These are phyloP conservation scores for Euschistus heros DNA, from an alignment of 1,140 invertebrate genomes.

Conservation along the genomic window DNA sequence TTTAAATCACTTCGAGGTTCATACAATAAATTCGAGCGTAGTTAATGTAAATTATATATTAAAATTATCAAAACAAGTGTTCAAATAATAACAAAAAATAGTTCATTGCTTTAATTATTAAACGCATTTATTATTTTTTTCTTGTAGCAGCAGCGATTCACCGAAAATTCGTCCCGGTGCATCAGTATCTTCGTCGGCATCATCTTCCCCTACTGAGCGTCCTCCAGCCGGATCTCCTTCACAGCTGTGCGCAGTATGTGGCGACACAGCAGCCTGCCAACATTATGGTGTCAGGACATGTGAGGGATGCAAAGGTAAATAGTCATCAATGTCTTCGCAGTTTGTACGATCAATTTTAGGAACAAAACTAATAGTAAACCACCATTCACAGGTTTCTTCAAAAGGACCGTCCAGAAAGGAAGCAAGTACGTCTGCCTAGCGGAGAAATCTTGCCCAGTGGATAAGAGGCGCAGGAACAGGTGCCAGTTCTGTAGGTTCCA, in stretches of 20 bases:
- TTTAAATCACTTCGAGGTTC: too few relatives aligned
- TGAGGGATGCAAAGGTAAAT: slow-evolving; percentile 84
- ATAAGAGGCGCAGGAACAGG: slow-evolving; percentile 89
- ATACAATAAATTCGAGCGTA: too few relatives aligned
- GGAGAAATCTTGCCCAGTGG: slow-evolving; percentile 96
- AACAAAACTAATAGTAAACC: neutral
- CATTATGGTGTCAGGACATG: slow-evolving; percentile 96
- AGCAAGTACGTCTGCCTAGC: slow-evolving; percentile 97
- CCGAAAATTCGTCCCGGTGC: slow-evolving; percentile 43
- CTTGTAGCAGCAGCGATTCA: slow-evolving; percentile 38
- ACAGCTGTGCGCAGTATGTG: slow-evolving; percentile 94
- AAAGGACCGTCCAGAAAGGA: slow-evolving; percentile 95
- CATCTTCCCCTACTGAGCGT: slow-evolving; percentile 49
- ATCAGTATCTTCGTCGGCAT: slow-evolving; percentile 53
- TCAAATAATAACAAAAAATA: too few relatives aligned
- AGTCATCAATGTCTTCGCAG: neutral
- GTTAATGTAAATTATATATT: too few relatives aligned
- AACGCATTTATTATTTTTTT: slow-evolving; percentile 13
- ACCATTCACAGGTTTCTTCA: slow-evolving; percentile 65
- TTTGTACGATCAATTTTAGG: neutral
- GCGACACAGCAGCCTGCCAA: slow-evolving; percentile 95
- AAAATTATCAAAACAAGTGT: too few relatives aligned
- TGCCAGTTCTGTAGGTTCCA: slow-evolving; percentile 99
- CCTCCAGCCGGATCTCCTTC: slow-evolving; percentile 62
- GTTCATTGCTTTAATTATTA: neutral